Evolutionary conservation across 2,113 vertebrate species (phyloP).

Genomic region (Podarcis cretensis): DNA sequence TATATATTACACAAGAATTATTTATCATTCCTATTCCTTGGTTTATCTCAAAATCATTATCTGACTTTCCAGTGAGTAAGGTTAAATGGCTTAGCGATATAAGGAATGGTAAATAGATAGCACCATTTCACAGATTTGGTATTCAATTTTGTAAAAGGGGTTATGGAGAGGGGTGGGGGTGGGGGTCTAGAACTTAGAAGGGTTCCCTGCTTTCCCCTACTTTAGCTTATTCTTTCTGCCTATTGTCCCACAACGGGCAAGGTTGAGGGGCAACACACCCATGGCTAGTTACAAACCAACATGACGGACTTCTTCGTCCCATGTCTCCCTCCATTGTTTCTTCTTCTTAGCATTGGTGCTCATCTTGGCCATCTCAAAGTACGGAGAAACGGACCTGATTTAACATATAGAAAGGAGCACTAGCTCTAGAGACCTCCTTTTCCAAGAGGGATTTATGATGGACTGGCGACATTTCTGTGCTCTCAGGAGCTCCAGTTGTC

Average conservation of each 20-base stretch:
- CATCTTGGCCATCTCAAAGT: background rate
- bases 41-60: constrained; percentile 73
- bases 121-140: constrained; percentile 79
- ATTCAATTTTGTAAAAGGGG: constrained; percentile 40
- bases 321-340: background rate
- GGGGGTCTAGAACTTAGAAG: background rate
- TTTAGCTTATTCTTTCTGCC: constrained; percentile 45
- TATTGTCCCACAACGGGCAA: constrained; percentile 2
- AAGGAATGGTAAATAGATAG: constrained; percentile 86
- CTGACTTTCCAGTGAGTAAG: constrained; percentile 81
- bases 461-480: background rate
- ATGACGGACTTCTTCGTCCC: background rate
- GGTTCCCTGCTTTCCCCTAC: constrained; percentile 30
- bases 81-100: constrained; percentile 75
- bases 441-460: background rate
- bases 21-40: constrained; percentile 69
- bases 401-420: background rate
- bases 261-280: background rate
- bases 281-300: background rate
- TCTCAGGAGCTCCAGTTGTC: background rate
- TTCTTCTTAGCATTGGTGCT: background rate
- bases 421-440: too few species aligned
- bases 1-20: constrained; percentile 79
- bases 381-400: background rate
- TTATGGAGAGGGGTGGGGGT: constrained; percentile 15